A percentile compares a stretch with the other conserved stretches of the same genome.
These are phyloP conservation scores for Rhineura floridana DNA, from an alignment of 2,113 vertebrate genomes.

Conservation along the genomic window DNA sequence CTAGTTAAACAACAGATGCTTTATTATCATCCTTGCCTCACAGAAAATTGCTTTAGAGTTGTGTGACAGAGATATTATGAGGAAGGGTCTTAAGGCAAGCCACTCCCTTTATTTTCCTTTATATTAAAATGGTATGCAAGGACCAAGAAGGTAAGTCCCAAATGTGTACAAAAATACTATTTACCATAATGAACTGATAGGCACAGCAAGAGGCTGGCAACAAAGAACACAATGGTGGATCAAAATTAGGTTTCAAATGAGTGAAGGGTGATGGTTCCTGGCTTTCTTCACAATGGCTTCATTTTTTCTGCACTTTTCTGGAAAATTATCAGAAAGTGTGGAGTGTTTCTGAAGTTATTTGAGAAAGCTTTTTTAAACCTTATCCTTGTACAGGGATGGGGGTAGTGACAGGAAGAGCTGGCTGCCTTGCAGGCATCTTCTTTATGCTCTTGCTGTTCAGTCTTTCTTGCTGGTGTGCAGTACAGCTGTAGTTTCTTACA, in stretches of 20 bases:
- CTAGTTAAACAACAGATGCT: background rate
- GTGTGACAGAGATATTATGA: background rate
- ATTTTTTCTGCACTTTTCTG: background rate
- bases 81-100: background rate
- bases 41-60: background rate
- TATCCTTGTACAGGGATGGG: background rate
- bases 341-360: background rate
- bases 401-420: background rate
- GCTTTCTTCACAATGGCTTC: background rate
- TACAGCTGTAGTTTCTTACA: background rate
- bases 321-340: background rate
- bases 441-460: background rate
- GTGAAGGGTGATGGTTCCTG: background rate
- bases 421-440: background rate
- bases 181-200: background rate
- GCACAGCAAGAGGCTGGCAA: background rate
- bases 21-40: background rate
- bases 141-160: background rate
- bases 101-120: background rate
- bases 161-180: too few relatives aligned
- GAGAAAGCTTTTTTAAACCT: background rate
- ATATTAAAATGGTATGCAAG: background rate
- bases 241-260: background rate
- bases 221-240: background rate
- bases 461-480: background rate